Conservation (phyloP, 2,797 vertebrate species). For the Coreius guichenoti region DNA sequence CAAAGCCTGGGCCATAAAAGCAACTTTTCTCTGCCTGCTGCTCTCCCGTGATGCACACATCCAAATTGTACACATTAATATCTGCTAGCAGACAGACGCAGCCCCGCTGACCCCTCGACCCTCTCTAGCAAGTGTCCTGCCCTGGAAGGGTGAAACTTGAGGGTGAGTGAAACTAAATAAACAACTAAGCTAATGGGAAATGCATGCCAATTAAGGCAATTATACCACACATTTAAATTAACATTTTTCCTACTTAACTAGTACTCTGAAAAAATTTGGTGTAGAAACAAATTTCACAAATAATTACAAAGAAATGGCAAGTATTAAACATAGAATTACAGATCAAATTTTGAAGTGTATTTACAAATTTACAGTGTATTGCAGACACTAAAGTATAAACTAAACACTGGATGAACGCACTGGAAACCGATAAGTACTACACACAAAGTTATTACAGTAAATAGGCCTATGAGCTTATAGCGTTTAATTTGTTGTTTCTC, state of each 20-base stretch:
- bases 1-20: constrained; percentile 63
- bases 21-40: constrained; percentile 60
- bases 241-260: neutral
- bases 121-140: neutral
- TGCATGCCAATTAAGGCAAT: constrained; percentile 15
- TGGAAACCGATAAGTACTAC: neutral
- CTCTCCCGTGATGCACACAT: constrained; percentile 58
- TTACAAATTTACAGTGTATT: neutral
- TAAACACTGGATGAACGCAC: neutral
- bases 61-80: constrained; percentile 70
- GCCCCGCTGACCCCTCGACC: constrained; percentile 24
- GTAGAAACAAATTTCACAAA: neutral
- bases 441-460: neutral
- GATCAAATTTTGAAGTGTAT: too few species aligned
- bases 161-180: constrained; percentile 25
- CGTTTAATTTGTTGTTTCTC: neutral
- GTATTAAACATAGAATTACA: neutral
- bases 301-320: neutral
- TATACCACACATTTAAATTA: neutral
- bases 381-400: neutral
- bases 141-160: neutral
- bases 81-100: constrained; percentile 53
- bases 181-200: constrained; percentile 28
- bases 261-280: neutral
- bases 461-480: neutral